phyloP scores from a whole-genome alignment of 1,140 invertebrate species.

The Pseudomyrmex concolor region DNA sequence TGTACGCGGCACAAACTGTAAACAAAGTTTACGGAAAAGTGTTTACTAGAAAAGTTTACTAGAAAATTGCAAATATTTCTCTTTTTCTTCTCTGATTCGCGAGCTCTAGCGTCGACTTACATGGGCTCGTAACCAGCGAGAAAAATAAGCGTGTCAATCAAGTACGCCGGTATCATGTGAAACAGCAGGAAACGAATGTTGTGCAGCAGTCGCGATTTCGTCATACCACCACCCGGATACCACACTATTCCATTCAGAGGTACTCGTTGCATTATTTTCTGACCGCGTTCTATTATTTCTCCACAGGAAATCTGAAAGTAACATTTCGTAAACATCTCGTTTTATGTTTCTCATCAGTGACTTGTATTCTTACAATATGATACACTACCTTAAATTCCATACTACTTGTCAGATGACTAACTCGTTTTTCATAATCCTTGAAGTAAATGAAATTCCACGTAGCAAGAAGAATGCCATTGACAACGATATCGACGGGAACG shows the following conservation, averaged over 20 bases:
- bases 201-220: constrained; percentile 90
- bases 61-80: not conserved
- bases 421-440: constrained; percentile 83
- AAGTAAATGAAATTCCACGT: constrained; percentile 87
- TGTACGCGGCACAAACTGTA: constrained; percentile 90
- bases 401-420: constrained; percentile 90
- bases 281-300: constrained; percentile 93
- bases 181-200: constrained; percentile 92
- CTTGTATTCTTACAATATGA: too few relatives aligned
- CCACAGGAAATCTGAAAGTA: constrained; percentile 89
- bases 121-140: constrained; percentile 93
- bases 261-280: constrained; percentile 90
- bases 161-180: constrained; percentile 93
- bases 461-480: constrained; percentile 88
- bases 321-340: not conserved
- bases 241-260: constrained; percentile 93
- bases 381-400: constrained; percentile 89
- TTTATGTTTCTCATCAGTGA: not conserved
- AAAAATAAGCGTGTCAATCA: constrained; percentile 91
- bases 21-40: not conserved
- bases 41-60: constrained; percentile 18
- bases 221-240: constrained; percentile 96
- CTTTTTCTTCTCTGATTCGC: not conserved
- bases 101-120: constrained; percentile 84
- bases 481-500: constrained; percentile 93